Conservation (phyloP, 2,888 invertebrate genomes). For the Sarcophaga variegata region DNA sequence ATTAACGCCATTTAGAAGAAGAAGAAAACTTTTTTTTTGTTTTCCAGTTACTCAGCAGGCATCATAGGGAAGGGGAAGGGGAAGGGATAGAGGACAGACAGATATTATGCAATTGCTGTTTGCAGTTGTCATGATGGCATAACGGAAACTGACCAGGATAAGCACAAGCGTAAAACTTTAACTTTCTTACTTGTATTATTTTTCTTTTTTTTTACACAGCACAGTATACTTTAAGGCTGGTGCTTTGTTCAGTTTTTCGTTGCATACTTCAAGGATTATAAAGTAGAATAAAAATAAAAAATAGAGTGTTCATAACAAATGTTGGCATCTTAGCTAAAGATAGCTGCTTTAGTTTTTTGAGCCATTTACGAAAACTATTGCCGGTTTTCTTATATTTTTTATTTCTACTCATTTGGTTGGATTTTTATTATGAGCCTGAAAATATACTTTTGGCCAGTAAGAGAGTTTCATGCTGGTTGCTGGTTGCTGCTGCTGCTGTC, state of each 20-base stretch:
- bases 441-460: conserved; percentile 45
- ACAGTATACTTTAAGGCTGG: neutral
- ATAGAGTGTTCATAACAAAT: conserved; percentile 67
- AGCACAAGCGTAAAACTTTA: conserved; percentile 65
- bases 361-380: conserved; percentile 30
- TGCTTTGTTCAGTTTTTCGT: conserved; percentile 19
- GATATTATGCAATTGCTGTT: neutral
- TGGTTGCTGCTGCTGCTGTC: neutral
- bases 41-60: neutral
- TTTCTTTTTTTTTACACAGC: neutral
- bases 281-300: conserved; percentile 24
- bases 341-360: conserved; percentile 55
- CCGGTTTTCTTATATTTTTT: conserved; percentile 6
- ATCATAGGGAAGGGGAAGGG: neutral
- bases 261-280: conserved; percentile 62
- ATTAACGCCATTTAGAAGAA: conserved; percentile 66
- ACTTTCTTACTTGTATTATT: conserved; percentile 50
- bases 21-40: conserved; percentile 45
- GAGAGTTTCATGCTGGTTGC: conserved; percentile 54
- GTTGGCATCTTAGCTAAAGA: conserved; percentile 65
- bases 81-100: neutral
- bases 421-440: conserved; percentile 26
- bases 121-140: conserved; percentile 46
- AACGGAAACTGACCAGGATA: conserved; percentile 67
- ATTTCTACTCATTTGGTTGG: neutral